Evolutionary conservation across 2,113 vertebrate genomes (phyloP).

Genomic region (Taurulus bubalis): DNA sequence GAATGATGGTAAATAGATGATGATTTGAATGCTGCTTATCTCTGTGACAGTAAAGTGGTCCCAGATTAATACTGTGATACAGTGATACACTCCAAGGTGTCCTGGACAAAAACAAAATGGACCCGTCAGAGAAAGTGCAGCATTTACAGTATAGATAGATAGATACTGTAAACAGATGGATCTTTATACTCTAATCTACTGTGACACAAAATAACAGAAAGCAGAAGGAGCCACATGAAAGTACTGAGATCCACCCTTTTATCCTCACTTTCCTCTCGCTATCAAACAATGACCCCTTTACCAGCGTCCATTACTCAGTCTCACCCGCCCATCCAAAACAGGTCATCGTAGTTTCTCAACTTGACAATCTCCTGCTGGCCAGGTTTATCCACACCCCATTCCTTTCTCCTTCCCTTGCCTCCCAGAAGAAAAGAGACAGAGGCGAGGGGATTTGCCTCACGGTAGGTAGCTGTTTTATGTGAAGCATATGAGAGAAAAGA

Average conservation of each 20-base stretch:
- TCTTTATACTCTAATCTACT: background rate
- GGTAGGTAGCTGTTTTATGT: conserved; percentile 80
- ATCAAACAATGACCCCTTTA: conserved; percentile 71
- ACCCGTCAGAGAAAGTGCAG: background rate
- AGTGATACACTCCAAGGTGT: background rate
- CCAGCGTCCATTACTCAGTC: conserved; percentile 66
- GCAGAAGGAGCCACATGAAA: conserved; percentile 50
- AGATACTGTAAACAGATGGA: conserved; percentile 12
- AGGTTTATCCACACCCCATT: conserved; percentile 79
- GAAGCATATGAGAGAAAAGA: conserved; percentile 73
- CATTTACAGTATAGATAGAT: background rate
- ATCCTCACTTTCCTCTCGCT: conserved; percentile 41
- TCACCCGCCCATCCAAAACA: conserved; percentile 59
- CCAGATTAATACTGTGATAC: background rate
- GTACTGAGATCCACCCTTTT: conserved; percentile 34
- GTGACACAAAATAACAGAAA: conserved; percentile 17
- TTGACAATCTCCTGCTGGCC: conserved; percentile 80
- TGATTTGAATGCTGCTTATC: background rate
- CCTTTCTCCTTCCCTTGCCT: conserved; percentile 77
- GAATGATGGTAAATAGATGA: background rate
- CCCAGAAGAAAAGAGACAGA: conserved; percentile 77
- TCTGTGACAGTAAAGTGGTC: background rate
- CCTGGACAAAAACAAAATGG: background rate
- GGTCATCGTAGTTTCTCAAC: conserved; percentile 78
- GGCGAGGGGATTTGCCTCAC: conserved; percentile 80